Conservation (phyloP, 2,113 vertebrate genomes). For the Gallinago paraguaiae region DNA sequence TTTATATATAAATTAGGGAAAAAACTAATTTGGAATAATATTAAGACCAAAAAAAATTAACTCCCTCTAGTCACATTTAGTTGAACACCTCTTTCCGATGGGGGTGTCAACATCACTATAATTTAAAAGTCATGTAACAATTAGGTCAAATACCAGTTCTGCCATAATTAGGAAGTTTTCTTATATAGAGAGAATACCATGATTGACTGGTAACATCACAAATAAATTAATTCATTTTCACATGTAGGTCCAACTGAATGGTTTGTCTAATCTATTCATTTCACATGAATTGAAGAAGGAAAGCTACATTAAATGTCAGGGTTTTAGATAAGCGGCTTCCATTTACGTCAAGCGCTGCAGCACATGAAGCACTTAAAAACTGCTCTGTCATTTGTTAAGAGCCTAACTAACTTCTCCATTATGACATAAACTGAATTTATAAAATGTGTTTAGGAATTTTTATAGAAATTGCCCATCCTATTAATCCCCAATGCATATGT, state of each 20-base stretch:
- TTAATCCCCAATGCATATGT: background rate
- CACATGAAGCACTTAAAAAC: constrained; percentile 42
- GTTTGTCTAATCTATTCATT: constrained; percentile 1
- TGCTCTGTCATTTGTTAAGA: constrained; percentile 27
- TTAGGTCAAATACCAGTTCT: background rate
- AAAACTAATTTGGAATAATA: background rate
- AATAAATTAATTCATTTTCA: background rate
- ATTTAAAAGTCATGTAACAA: background rate
- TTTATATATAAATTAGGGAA: background rate
- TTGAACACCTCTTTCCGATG: background rate
- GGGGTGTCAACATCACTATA: background rate
- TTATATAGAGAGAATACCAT: background rate
- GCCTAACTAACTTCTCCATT: constrained; percentile 37
- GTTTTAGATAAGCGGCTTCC: constrained; percentile 41
- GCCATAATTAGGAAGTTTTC: background rate
- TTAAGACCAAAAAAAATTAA: background rate
- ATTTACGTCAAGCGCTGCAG: background rate
- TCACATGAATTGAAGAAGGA: background rate
- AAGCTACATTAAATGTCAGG: constrained; percentile 23
- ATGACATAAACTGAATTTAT: constrained; percentile 14
- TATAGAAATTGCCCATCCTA: constrained; percentile 4
- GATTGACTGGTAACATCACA: background rate
- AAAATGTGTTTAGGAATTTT: background rate
- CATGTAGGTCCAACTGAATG: background rate
- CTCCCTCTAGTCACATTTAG: background rate